Evolutionary conservation across 1,140 invertebrate species (phyloP).

Genomic region (Himalopsyche phryganea): DNA sequence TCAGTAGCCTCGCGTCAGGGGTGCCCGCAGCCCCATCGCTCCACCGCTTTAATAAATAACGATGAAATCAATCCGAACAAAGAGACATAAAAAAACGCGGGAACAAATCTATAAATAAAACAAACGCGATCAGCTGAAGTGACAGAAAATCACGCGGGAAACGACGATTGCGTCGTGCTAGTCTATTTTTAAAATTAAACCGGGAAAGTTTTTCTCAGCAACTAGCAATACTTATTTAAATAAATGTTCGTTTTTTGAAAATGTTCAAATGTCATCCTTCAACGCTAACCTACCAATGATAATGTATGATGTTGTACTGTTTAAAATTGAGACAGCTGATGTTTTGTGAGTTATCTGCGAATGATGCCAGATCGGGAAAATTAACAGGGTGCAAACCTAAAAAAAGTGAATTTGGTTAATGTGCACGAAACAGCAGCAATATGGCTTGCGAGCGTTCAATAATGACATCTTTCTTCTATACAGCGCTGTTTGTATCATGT

Average conservation of each 20-base stretch:
- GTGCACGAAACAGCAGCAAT: neutral
- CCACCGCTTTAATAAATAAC: conserved; percentile 1
- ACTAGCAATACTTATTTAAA: too few species aligned
- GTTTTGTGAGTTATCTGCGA: conserved; percentile 2
- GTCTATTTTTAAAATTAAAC: too few species aligned
- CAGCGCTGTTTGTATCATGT: neutral
- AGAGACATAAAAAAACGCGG: conserved; percentile 7
- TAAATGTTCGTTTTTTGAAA: too few species aligned
- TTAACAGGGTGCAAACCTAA: conserved; percentile 9
- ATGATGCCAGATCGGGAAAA: neutral
- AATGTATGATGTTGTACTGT: conserved; percentile 13
- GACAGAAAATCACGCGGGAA: neutral
- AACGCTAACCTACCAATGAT: conserved; percentile 2
- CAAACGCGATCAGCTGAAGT: neutral
- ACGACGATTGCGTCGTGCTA: too few species aligned
- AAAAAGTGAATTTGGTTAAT: conserved; percentile 20
- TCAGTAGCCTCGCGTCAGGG: conserved; percentile 8
- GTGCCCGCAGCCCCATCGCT: neutral
- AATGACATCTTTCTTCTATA: conserved; percentile 1
- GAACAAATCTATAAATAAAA: conserved; percentile 3
- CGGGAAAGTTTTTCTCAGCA: too few species aligned
- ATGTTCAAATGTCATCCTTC: conserved; percentile 5
- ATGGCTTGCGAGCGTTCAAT: conserved; percentile 2
- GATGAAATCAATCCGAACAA: neutral
- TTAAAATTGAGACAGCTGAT: neutral